Percentiles rank a stretch among this genome's conserved stretches.
Evolutionary conservation across 2,888 invertebrate genomes (phyloP).

Genomic region (Platycnemis pennipes): DNA sequence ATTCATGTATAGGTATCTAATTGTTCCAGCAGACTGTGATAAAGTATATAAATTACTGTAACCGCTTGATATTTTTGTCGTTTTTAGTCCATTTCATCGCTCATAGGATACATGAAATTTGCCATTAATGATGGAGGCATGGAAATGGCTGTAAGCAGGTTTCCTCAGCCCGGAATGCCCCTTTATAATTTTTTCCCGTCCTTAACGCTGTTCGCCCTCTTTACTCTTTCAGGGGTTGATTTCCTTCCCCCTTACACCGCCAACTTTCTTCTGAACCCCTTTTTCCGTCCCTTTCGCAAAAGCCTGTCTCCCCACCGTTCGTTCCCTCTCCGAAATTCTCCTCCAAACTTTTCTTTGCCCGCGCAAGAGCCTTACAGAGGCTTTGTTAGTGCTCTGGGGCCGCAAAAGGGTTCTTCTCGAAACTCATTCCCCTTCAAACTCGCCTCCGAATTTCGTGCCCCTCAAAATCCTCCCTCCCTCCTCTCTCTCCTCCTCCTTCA

Average conservation of each 20-base stretch:
- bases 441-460: constrained; percentile 14
- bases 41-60: no score
- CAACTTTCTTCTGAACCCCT: background rate
- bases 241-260: background rate
- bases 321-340: background rate
- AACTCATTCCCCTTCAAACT: constrained; percentile 41
- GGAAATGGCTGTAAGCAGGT: background rate
- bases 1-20: no score
- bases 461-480: background rate
- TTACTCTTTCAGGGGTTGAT: background rate
- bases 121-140: background rate
- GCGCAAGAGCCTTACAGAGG: constrained; percentile 54
- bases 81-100: background rate
- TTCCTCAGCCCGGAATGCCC: background rate
- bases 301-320: background rate
- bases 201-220: background rate
- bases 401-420: constrained; percentile 51
- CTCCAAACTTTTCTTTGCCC: constrained; percentile 1
- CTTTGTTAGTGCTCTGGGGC: constrained; percentile 52
- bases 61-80: no score
- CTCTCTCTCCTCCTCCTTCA: background rate
- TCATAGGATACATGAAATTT: background rate
- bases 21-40: no score
- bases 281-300: background rate
- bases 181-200: no score